Percentiles rank a stretch among this genome's conserved stretches.
phyloP scores from a whole-genome alignment of 2,797 vertebrate species.

The Ctenochaetus hawaiiensis region DNA sequence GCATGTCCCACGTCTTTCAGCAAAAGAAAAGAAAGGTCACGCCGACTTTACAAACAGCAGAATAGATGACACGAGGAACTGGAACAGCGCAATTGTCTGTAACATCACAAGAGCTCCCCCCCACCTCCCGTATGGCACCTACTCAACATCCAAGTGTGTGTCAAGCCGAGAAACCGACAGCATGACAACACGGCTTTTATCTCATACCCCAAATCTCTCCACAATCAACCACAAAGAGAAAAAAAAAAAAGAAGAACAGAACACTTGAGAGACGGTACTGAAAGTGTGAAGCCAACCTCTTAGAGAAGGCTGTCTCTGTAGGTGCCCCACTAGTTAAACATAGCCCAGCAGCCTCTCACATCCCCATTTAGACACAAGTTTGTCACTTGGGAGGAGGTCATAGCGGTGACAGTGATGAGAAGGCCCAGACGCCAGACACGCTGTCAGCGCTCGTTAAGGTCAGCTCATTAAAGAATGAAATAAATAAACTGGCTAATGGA shows the following conservation, averaged over 20 bases:
- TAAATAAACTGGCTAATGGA: constrained; percentile 70
- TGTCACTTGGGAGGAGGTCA: constrained; percentile 80
- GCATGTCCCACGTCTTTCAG: constrained; percentile 39
- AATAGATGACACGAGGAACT: constrained; percentile 65
- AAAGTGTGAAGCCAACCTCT: constrained; percentile 61
- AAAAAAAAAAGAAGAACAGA: constrained; percentile 19
- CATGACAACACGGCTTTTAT: constrained; percentile 77
- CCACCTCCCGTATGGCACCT: constrained; percentile 48
- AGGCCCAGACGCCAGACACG: constrained; percentile 71
- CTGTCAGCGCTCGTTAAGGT: constrained; percentile 83
- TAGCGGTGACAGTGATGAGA: constrained; percentile 78
- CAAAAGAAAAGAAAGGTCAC: constrained; percentile 57
- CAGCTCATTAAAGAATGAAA: constrained; percentile 81
- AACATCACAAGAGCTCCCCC: constrained; percentile 71
- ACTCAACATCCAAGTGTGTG: constrained; percentile 77
- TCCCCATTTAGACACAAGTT: constrained; percentile 81
- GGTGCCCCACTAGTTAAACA: constrained; percentile 83
- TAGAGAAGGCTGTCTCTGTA: constrained; percentile 66
- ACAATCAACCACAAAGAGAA: constrained; percentile 56
- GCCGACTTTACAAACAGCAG: constrained; percentile 70
- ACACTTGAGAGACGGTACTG: constrained; percentile 63
- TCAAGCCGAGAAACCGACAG: constrained; percentile 73
- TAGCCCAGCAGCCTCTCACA: constrained; percentile 79
- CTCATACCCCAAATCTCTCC: constrained; percentile 67
- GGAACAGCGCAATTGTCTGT: constrained; percentile 71